Evolutionary conservation across 2,888 invertebrate genomes (phyloP).

Genomic region (Catocala fraxini): DNA sequence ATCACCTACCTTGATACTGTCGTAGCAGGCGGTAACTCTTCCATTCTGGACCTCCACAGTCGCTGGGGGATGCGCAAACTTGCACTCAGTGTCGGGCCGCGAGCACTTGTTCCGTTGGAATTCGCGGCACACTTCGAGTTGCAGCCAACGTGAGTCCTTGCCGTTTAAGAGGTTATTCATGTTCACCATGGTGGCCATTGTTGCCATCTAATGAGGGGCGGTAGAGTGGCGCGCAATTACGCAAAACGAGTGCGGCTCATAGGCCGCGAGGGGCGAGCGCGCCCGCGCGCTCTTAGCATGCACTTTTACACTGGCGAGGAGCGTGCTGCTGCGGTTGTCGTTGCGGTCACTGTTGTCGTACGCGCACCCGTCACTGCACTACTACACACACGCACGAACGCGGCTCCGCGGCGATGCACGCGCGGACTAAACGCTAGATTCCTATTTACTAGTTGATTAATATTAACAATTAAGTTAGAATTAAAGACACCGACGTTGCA

Average conservation of each 20-base stretch:
- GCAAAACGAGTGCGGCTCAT: slow-evolving; percentile 84
- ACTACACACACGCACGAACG: slow-evolving; percentile 72
- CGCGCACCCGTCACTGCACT: slow-evolving; percentile 74
- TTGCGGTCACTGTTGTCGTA: slow-evolving; percentile 61
- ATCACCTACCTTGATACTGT: slow-evolving; percentile 99
- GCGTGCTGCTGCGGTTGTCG: slow-evolving; percentile 55
- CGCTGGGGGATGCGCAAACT: slow-evolving; percentile 99
- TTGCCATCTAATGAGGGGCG: slow-evolving; percentile 72
- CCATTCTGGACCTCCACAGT: slow-evolving; percentile 99
- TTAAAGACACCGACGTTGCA: slow-evolving; percentile 86
- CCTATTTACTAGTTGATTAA: slow-evolving; percentile 76
- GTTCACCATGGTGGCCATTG: slow-evolving; percentile 96
- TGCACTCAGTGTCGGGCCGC: slow-evolving; percentile 99
- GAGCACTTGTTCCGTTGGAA: slow-evolving; percentile 99
- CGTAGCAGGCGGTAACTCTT: slow-evolving; percentile 99
- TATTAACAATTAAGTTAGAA: slow-evolving; percentile 83
- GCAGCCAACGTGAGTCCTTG: slow-evolving; percentile 99
- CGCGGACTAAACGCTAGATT: slow-evolving; percentile 61
- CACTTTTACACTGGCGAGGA: slow-evolving; percentile 70
- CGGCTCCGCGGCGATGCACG: slow-evolving; percentile 62
- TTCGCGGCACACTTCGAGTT: slow-evolving; percentile 99
- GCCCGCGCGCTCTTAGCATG: slow-evolving; percentile 79
- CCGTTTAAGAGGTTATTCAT: slow-evolving; percentile 99
- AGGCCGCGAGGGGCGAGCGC: slow-evolving; percentile 80
- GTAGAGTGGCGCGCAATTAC: slow-evolving; percentile 79